These are phyloP conservation scores for Escarpia spicata DNA, from an alignment of 2,888 invertebrate species.

Conservation along the genomic window DNA sequence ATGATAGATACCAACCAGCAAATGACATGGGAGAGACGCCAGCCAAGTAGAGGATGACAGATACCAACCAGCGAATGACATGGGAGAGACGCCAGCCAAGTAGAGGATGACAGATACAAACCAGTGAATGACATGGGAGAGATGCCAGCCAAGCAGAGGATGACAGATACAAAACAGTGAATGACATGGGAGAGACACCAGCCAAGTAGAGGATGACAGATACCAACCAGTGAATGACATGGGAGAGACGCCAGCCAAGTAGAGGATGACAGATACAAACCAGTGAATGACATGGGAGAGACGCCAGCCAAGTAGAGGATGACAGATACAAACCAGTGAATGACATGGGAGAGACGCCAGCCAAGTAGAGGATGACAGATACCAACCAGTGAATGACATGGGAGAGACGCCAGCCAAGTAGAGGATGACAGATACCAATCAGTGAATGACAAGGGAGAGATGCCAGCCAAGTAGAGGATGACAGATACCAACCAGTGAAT, in stretches of 20 bases:
- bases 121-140: slow-evolving; percentile 21
- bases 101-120: background rate
- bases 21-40: slow-evolving; percentile 24
- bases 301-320: slow-evolving; percentile 22
- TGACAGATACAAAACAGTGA: background rate
- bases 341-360: slow-evolving; percentile 24
- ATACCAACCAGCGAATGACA: slow-evolving; percentile 17
- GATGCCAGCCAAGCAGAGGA: slow-evolving; percentile 20
- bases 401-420: slow-evolving; percentile 23
- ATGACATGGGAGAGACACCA: slow-evolving; percentile 25
- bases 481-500: background rate
- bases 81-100: slow-evolving; percentile 22
- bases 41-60: background rate
- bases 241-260: slow-evolving; percentile 22
- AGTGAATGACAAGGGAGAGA: slow-evolving; percentile 21
- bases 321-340: background rate
- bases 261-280: background rate
- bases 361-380: background rate
- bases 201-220: background rate
- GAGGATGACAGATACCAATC: background rate
- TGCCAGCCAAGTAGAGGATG: slow-evolving; percentile 19
- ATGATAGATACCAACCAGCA: background rate
- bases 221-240: slow-evolving; percentile 14
- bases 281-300: slow-evolving; percentile 21
- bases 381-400: slow-evolving; percentile 14